Evolutionary conservation across 2,113 vertebrate genomes (phyloP).

Genomic region (Rhagologus leucostigma): DNA sequence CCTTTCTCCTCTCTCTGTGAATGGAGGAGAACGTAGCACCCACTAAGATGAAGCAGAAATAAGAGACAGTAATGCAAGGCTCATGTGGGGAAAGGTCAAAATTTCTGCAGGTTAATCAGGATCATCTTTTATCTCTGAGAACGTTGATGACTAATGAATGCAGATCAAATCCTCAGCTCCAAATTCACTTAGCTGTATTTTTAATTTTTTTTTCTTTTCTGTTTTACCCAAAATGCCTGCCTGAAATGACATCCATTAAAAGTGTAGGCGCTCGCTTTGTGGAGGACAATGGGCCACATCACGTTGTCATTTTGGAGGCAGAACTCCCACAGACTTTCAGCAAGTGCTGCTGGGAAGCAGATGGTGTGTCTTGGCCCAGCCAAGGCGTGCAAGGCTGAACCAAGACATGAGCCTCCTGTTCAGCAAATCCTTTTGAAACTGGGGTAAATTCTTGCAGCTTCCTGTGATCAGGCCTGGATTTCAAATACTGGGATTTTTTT

Average conservation of each 20-base stretch:
- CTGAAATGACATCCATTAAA: not conserved
- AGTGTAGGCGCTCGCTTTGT: not conserved
- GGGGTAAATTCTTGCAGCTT: not conserved
- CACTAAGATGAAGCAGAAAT: not conserved
- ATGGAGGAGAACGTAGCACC: not conserved
- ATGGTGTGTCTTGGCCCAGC: not conserved
- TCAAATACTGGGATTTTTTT: not conserved
- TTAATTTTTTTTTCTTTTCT: not conserved
- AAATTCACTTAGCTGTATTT: not conserved
- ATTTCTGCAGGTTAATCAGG: not conserved
- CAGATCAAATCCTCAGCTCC: not conserved
- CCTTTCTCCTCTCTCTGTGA: not conserved
- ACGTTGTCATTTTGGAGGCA: constrained; percentile 9
- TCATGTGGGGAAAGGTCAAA: not conserved
- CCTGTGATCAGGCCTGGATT: not conserved
- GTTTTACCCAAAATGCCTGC: not conserved
- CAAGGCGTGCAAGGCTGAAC: not conserved
- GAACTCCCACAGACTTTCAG: not conserved
- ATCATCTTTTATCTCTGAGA: not conserved
- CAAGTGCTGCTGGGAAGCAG: not conserved
- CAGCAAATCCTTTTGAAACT: not conserved
- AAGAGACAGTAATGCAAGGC: not conserved
- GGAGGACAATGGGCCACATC: not conserved
- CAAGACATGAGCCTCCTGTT: not conserved
- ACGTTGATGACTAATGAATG: not conserved